Evolutionary conservation across 2,888 invertebrate species (phyloP), one percentile per base, ranked within the genome.

Genomic region (Cartodere bifasciata): DNA sequence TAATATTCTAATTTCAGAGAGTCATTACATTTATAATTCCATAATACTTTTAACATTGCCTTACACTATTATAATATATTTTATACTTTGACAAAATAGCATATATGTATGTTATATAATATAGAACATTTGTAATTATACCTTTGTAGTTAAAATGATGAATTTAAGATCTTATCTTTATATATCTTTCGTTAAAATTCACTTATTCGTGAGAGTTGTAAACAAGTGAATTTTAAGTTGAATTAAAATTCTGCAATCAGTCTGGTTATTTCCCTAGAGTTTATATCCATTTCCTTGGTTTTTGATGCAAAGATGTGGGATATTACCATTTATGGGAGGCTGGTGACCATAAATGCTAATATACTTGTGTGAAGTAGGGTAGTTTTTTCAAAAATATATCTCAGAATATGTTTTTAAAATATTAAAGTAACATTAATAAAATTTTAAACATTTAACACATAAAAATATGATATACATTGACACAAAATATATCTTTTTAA

Each of bases 61-160:
- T 48, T 48, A 49, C 48, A 49, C 38, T 40, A 29, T 32, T 35
- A 38, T 40, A 44, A 30, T 36, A 40, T 49, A 46, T 40, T 50
- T 45, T 51, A 52, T n/a, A n/a, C n/a, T 53, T 52, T 56, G 58
- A 56, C 56, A 58, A 58, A 58, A 58, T 56, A 56, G 54, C 55
- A 15, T 13, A 43, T 42, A 46, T 38, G 49, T 50, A 48, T 46
- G 50, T 46, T 48, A 39, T 42, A 49, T 45, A 45, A 45, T 40
- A 44, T 50, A 49, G 47, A 52, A 53, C 49, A 49, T 52, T 46
- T 53, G 49, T 50, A 49, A 47, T 50, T 51, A 50, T 52, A 50
- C 49, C 45, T 47, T 43, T 46, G 36, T n/a, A n/a, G n/a, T 34
- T 26, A 23, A 21, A 23, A 12, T 29, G 13, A n/a, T n/a, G n/a